Evolutionary conservation across 2,888 invertebrate genomes (phyloP).

Genomic region (Pristionchus japonicus): DNA sequence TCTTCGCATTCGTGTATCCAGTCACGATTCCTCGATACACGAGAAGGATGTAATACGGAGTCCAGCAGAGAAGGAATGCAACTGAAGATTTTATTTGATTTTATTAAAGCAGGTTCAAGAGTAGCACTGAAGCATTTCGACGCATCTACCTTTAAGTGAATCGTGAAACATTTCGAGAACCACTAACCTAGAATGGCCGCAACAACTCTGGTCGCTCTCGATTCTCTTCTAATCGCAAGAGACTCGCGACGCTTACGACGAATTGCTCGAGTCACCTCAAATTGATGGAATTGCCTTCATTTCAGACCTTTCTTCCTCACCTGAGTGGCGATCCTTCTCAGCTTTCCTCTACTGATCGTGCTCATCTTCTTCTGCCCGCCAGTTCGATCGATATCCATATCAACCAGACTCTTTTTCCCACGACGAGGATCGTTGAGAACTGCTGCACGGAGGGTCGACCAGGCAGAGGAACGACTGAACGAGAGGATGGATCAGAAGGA

Average conservation of each 20-base stretch:
- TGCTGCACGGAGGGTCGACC: slow-evolving; percentile 64
- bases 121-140: background rate
- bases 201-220: slow-evolving; percentile 65
- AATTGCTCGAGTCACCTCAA: slow-evolving; percentile 65
- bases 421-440: slow-evolving; percentile 54
- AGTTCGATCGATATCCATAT: slow-evolving; percentile 42
- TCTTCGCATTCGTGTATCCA: slow-evolving; percentile 47
- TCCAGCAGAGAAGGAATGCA: slow-evolving; percentile 69
- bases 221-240: slow-evolving; percentile 64
- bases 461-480: slow-evolving; percentile 61
- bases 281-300: background rate
- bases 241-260: slow-evolving; percentile 65
- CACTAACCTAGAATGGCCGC: slow-evolving; percentile 65
- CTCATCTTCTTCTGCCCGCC: slow-evolving; percentile 57
- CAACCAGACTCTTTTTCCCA: slow-evolving; percentile 45
- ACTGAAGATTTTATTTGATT: slow-evolving; percentile 54
- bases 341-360: slow-evolving; percentile 62
- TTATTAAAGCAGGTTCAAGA: background rate
- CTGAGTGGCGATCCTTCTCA: slow-evolving; percentile 64
- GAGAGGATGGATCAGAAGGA: too few species aligned
- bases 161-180: background rate
- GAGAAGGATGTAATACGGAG: slow-evolving; percentile 64
- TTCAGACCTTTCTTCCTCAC: slow-evolving; percentile 21
- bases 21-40: slow-evolving; percentile 62
- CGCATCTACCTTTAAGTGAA: background rate